Percentiles rank a stretch among this genome's conserved stretches.
phyloP scores from a whole-genome alignment of 2,888 invertebrate species.

The Penaeus monodon region DNA sequence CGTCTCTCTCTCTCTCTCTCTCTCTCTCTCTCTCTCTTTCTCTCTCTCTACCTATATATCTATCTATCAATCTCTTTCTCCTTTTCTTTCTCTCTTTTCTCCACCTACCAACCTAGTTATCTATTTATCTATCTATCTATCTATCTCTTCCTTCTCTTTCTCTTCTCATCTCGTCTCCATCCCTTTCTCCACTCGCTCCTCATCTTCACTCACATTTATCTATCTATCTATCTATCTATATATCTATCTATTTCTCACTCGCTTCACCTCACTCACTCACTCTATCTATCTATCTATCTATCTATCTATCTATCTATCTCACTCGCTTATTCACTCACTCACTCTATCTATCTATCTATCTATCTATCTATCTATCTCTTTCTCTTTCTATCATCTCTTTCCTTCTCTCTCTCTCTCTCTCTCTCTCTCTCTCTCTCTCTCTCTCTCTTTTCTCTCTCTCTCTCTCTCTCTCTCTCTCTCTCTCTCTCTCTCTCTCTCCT shows the following conservation, averaged over 20 bases:
- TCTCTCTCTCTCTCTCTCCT: background rate
- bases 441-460: background rate
- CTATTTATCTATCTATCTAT: background rate
- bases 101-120: no score
- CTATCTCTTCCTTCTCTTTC: background rate
- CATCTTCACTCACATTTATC: no score
- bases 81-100: background rate
- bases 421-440: slow-evolving; percentile 4
- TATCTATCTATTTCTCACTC: slow-evolving; percentile 1
- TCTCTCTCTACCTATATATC: background rate
- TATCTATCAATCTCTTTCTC: background rate
- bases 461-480: background rate
- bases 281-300: background rate
- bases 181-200: background rate
- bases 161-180: background rate
- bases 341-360: no score
- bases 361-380: background rate
- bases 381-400: background rate
- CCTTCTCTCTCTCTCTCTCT: slow-evolving; percentile 15
- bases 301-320: background rate
- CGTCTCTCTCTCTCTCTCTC: background rate
- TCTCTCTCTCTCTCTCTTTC: background rate
- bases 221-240: background rate
- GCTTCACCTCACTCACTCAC: background rate
- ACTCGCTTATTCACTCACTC: background rate